A percentile compares a stretch with the other conserved stretches of the same genome.
Conservation (phyloP, 2,797 vertebrate species). For the Euphonia xanthogaster region DNA sequence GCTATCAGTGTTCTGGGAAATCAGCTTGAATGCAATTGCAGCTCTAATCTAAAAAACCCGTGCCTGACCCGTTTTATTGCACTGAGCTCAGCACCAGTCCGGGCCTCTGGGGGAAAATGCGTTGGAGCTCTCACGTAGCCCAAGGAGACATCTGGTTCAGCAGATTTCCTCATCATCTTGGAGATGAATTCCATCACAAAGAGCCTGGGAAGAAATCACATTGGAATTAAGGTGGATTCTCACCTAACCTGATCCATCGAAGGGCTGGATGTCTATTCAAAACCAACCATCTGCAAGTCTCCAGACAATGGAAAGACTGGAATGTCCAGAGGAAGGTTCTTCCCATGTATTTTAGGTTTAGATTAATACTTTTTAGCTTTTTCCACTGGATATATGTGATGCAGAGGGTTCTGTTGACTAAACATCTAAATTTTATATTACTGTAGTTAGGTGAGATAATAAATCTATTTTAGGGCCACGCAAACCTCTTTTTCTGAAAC, state of each 20-base stretch:
- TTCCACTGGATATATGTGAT: neutral
- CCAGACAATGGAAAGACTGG: neutral
- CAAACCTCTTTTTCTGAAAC: neutral
- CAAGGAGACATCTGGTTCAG: neutral
- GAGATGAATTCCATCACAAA: neutral
- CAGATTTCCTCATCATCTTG: neutral
- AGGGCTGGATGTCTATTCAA: neutral
- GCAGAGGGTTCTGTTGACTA: neutral
- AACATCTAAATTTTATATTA: neutral
- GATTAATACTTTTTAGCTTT: neutral
- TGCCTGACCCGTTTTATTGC: conserved; percentile 25
- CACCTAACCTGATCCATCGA: accelerated
- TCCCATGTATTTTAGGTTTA: neutral
- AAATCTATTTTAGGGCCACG: neutral
- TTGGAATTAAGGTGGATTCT: neutral
- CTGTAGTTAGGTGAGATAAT: neutral
- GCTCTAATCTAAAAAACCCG: neutral
- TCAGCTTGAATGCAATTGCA: neutral
- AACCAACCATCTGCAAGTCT: neutral
- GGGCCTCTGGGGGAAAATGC: neutral
- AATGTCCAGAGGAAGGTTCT: neutral
- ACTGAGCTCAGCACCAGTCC: neutral
- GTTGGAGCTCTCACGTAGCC: conserved; percentile 15
- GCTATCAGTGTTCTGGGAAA: conserved; percentile 24
- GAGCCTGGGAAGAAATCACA: neutral